Conservation (phyloP, 2,797 vertebrate species). For the Microhierax caerulescens region DNA sequence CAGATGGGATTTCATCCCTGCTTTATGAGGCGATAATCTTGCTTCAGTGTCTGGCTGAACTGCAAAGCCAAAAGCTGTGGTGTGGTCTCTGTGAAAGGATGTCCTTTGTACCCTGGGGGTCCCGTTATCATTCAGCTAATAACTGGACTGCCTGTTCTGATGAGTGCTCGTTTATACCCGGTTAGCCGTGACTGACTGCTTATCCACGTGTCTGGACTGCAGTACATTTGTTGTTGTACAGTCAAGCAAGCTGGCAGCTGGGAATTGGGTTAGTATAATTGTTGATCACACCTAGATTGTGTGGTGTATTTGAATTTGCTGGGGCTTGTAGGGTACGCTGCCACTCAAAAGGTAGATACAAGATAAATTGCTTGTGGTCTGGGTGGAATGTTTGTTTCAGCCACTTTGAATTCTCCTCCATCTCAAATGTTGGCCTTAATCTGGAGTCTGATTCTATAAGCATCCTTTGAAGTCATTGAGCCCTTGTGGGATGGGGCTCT, state of each 20-base stretch:
- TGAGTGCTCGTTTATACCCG: background rate
- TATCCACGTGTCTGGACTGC: background rate
- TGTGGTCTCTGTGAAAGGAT: background rate
- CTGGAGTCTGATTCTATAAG: constrained; percentile 17
- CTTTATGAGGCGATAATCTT: constrained; percentile 31
- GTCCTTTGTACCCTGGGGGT: constrained; percentile 11
- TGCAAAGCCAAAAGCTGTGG: background rate
- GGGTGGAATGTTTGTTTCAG: background rate
- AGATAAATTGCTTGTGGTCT: background rate
- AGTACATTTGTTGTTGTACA: background rate
- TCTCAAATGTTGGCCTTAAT: background rate
- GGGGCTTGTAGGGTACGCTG: background rate
- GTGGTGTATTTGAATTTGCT: background rate
- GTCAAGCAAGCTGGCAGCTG: background rate
- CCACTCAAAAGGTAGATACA: background rate
- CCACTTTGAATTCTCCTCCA: background rate
- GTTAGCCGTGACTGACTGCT: background rate
- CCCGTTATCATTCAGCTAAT: background rate
- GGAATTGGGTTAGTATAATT: background rate
- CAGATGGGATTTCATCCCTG: background rate
- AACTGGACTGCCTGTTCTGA: background rate
- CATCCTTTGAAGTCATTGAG: constrained; percentile 40
- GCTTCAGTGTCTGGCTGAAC: background rate
- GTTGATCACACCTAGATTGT: background rate
- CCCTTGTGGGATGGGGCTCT: background rate